Evolutionary conservation across 2,113 vertebrate genomes (phyloP).

Genomic region (Menidia beryllina): DNA sequence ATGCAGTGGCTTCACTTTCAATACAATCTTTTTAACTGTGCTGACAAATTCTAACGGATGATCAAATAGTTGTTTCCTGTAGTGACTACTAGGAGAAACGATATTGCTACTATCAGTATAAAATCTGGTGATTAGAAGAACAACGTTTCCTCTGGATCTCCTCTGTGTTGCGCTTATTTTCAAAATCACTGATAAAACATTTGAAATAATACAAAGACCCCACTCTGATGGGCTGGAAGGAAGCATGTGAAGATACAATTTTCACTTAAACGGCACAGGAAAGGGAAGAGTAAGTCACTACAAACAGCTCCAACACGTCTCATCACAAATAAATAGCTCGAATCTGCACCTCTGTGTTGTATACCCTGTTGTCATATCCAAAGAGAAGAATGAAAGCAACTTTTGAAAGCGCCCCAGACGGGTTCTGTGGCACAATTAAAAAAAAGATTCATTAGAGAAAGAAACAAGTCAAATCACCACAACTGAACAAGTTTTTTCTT

Average conservation of each 20-base stretch:
- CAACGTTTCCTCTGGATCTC: slow-evolving; percentile 27
- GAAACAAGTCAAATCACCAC: slow-evolving; percentile 43
- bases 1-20: slow-evolving; percentile 54
- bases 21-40: slow-evolving; percentile 70
- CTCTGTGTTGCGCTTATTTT: slow-evolving; percentile 46
- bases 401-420: slow-evolving; percentile 34
- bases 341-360: slow-evolving; percentile 41
- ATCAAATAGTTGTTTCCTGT: slow-evolving; percentile 32
- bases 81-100: slow-evolving; percentile 65
- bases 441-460: slow-evolving; percentile 38
- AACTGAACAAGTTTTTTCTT: slow-evolving; percentile 36
- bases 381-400: slow-evolving; percentile 53
- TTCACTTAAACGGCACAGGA: slow-evolving; percentile 50
- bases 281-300: slow-evolving; percentile 48
- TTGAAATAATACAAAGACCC: slow-evolving; percentile 19
- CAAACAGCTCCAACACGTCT: slow-evolving; percentile 53
- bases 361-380: slow-evolving; percentile 83
- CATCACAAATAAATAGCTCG: slow-evolving; percentile 36
- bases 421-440: slow-evolving; percentile 41
- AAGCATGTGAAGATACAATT: slow-evolving; percentile 35
- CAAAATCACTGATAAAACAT: slow-evolving; percentile 34
- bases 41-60: slow-evolving; percentile 54
- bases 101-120: slow-evolving; percentile 74
- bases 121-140: slow-evolving; percentile 58
- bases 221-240: slow-evolving; percentile 36